Evolutionary conservation across 1,140 invertebrate genomes (phyloP).

Genomic region (Drosophila mauritiana): DNA sequence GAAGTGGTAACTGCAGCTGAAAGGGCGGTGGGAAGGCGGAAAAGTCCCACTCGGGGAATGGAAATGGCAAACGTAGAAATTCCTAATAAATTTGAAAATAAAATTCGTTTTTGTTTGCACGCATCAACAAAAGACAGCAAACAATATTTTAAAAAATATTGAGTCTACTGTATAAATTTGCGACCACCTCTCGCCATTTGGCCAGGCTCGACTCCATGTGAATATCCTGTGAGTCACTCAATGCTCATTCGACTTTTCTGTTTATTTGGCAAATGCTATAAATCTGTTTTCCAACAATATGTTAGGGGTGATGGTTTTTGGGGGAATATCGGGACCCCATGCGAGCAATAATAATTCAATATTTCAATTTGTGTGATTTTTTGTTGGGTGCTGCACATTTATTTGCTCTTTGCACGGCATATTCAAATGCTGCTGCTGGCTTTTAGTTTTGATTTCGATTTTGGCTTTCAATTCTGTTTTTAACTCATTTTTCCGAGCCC

Average conservation of each 20-base stretch:
- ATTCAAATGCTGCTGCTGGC: constrained; percentile 37
- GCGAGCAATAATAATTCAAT: constrained; percentile 71
- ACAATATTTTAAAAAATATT: constrained; percentile 51
- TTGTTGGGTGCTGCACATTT: constrained; percentile 26
- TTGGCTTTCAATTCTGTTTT: constrained; percentile 24
- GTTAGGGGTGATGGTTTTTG: constrained; percentile 8
- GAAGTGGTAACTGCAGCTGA: constrained; percentile 50
- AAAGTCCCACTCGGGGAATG: constrained; percentile 13
- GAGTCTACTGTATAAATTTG: constrained; percentile 32
- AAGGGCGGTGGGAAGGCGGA: background rate
- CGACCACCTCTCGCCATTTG: background rate
- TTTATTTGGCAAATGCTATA: constrained; percentile 53
- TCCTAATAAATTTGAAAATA: constrained; percentile 70
- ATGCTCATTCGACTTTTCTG: constrained; percentile 34
- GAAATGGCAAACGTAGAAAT: constrained; percentile 25
- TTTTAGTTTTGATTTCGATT: constrained; percentile 41
- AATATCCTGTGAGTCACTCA: constrained; percentile 34
- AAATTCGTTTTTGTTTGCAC: constrained; percentile 52
- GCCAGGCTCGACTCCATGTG: constrained; percentile 4
- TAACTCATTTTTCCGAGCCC: constrained; percentile 17
- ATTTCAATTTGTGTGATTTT: constrained; percentile 71
- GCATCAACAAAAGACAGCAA: constrained; percentile 59
- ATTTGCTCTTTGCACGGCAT: constrained; percentile 9
- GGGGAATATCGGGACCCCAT: constrained; percentile 13
- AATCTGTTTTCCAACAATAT: constrained; percentile 50